These are phyloP conservation scores for Eriocheir sinensis DNA, from an alignment of 1,140 invertebrate genomes.

Conservation along the genomic window DNA sequence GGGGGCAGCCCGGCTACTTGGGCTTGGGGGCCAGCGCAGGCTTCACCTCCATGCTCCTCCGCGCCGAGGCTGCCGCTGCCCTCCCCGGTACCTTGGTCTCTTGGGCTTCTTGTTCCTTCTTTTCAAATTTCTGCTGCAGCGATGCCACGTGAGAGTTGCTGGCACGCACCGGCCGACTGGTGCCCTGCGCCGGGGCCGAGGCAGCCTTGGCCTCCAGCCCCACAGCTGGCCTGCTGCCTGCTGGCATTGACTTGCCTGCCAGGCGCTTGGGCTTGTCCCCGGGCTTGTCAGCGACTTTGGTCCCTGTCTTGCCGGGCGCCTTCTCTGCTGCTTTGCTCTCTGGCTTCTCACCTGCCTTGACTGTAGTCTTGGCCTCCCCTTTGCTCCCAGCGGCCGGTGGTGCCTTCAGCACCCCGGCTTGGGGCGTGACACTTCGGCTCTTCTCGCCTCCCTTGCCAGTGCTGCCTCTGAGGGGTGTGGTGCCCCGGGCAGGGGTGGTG, in stretches of 20 bases:
- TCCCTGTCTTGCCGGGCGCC: constrained; percentile 27
- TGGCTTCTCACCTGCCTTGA: constrained; percentile 53
- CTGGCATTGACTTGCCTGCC: constrained; percentile 35
- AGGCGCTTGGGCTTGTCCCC: constrained; percentile 45
- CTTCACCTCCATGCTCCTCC: constrained; percentile 69
- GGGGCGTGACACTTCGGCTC: constrained; percentile 64
- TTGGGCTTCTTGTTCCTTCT: constrained; percentile 69
- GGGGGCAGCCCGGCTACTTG: constrained; percentile 36
- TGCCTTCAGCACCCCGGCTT: constrained; percentile 32
- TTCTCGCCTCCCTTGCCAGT: constrained; percentile 46
- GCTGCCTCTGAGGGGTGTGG: constrained; percentile 47
- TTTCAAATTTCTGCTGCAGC: constrained; percentile 79
- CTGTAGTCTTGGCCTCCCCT: constrained; percentile 9
- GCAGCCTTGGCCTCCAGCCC: not conserved
- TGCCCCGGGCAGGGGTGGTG: constrained; percentile 37
- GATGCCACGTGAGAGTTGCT: constrained; percentile 77
- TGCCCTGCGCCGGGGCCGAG: not conserved
- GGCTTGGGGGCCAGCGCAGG: constrained; percentile 67
- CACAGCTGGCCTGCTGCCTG: constrained; percentile 39
- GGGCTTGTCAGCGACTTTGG: constrained; percentile 51
- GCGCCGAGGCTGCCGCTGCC: constrained; percentile 41
- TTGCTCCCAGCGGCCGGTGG: constrained; percentile 33
- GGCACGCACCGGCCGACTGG: constrained; percentile 19
- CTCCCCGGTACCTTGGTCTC: constrained; percentile 36
- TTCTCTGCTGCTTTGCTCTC: constrained; percentile 42